phyloP scores from a whole-genome alignment of 1,140 invertebrate species.

The Plodia interpunctella region DNA sequence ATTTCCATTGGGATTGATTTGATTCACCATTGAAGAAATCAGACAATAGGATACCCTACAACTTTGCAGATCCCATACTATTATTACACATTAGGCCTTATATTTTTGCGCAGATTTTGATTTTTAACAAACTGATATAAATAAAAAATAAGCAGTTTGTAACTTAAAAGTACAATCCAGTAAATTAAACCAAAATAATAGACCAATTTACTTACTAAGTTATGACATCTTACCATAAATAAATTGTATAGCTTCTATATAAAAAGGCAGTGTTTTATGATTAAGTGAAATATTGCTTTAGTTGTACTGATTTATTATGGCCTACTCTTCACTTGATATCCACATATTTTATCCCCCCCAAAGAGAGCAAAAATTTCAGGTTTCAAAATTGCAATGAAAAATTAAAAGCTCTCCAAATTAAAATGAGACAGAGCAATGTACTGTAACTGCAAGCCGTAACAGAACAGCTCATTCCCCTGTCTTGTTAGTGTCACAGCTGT shows the following conservation, averaged over 20 bases:
- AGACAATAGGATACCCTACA: too few species aligned
- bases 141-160: too few species aligned
- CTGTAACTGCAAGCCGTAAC: constrained; percentile 55
- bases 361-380: constrained; percentile 46
- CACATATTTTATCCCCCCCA: constrained; percentile 48
- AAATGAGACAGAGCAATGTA: constrained; percentile 51
- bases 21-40: too few species aligned
- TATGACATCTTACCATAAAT: background rate
- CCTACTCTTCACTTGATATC: constrained; percentile 72
- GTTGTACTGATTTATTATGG: constrained; percentile 31
- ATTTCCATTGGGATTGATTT: background rate
- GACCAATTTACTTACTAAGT: too few species aligned
- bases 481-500: constrained; percentile 59
- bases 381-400: constrained; percentile 32
- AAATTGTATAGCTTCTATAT: constrained; percentile 1
- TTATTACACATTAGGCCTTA: too few species aligned
- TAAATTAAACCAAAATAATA: too few species aligned
- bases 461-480: constrained; percentile 49
- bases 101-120: too few species aligned
- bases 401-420: constrained; percentile 50
- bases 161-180: too few species aligned
- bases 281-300: constrained; percentile 4
- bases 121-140: too few species aligned
- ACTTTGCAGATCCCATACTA: too few species aligned
- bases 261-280: constrained; percentile 13